phyloP scores from a whole-genome alignment of 2,113 vertebrate genomes.

The Cinclus mexicanus region DNA sequence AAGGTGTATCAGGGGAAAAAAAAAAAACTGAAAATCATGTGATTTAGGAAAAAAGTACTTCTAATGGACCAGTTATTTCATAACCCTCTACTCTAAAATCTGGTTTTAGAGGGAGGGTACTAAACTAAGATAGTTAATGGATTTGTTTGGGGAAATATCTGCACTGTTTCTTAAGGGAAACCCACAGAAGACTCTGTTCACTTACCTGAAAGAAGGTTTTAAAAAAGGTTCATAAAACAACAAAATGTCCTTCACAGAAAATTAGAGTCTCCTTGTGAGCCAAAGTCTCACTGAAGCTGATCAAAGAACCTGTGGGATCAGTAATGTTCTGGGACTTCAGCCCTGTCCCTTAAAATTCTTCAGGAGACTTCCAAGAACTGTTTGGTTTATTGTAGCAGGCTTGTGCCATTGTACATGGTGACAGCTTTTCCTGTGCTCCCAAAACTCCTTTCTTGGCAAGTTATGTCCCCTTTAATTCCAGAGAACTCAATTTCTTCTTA shows the following conservation, averaged over 20 bases:
- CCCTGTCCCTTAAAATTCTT: neutral
- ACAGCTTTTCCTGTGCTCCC: neutral
- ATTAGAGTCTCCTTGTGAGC: neutral
- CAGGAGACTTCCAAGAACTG: neutral
- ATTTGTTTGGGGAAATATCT: neutral
- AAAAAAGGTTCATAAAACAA: neutral
- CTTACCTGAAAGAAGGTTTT: neutral
- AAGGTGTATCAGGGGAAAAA: neutral
- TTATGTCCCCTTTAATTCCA: neutral
- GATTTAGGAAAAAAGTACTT: neutral
- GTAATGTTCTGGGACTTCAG: neutral
- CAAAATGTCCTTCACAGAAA: neutral
- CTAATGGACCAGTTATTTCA: neutral
- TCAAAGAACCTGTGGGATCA: neutral
- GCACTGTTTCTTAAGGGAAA: neutral
- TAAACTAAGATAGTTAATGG: neutral
- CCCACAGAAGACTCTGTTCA: neutral
- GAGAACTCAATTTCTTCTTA: neutral
- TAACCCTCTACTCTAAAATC: neutral
- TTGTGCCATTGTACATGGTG: accelerated
- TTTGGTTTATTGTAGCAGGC: neutral
- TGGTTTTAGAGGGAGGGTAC: neutral
- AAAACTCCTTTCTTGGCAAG: neutral
- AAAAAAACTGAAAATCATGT: neutral
- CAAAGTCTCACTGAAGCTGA: neutral